These are phyloP conservation scores for Entomyzon cyanotis DNA, from an alignment of 2,113 vertebrate genomes.

Conservation along the genomic window DNA sequence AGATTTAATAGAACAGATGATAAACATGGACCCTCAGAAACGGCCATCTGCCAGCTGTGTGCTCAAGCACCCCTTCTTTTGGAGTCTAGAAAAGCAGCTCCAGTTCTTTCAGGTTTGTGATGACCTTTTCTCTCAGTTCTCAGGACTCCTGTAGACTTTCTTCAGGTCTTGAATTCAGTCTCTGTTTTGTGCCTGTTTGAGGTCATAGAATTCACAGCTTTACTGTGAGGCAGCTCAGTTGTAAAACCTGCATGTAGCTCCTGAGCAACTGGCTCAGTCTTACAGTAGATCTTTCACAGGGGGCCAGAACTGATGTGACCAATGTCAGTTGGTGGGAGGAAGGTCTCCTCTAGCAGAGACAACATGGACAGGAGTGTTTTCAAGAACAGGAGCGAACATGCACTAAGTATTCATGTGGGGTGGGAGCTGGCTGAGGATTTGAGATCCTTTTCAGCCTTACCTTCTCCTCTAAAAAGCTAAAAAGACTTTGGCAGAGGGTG, in stretches of 20 bases:
- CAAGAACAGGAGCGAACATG: neutral
- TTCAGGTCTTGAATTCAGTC: neutral
- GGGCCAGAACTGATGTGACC: neutral
- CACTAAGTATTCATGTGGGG: neutral
- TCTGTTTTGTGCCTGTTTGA: neutral
- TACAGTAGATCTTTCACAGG: neutral
- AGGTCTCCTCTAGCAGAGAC: neutral
- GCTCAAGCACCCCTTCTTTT: conserved; percentile 95
- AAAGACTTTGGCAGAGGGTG: neutral
- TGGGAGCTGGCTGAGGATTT: neutral
- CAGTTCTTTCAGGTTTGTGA: conserved; percentile 94
- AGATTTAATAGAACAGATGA: conserved; percentile 91
- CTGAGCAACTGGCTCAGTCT: neutral
- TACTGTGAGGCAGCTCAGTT: neutral
- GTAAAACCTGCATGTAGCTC: neutral
- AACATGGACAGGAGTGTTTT: fast-evolving
- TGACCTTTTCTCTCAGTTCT: neutral
- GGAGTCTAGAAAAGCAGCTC: conserved; percentile 94
- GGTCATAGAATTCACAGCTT: neutral
- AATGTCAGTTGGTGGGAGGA: neutral
- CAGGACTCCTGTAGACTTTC: neutral
- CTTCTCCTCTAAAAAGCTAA: neutral
- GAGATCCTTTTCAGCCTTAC: neutral
- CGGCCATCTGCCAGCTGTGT: conserved; percentile 89
- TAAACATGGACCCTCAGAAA: conserved; percentile 86